Evolutionary conservation across 2,113 vertebrate species (phyloP).

Genomic region (Seriola aureovittata): DNA sequence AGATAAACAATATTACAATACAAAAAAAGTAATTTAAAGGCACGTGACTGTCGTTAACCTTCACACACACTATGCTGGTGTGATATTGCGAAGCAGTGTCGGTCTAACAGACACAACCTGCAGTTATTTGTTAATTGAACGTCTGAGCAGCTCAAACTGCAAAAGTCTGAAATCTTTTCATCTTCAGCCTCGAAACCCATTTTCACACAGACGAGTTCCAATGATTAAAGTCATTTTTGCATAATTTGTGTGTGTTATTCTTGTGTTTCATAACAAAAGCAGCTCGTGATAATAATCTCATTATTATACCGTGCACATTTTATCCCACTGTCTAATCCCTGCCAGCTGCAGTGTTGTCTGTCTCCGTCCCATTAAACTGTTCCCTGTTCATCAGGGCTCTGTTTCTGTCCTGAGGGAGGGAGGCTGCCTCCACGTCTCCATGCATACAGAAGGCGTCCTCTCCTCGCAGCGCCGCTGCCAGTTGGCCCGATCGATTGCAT

Average conservation of each 20-base stretch:
- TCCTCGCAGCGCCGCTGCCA: constrained; percentile 32
- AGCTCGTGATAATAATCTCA: constrained; percentile 1
- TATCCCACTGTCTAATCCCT: not conserved
- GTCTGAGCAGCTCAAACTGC: not conserved
- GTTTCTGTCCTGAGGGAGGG: constrained; percentile 25
- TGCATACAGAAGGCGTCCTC: constrained; percentile 44
- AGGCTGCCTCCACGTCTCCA: constrained; percentile 8
- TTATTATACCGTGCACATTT: constrained; percentile 1
- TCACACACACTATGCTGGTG: no score
- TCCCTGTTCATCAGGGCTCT: constrained; percentile 25
- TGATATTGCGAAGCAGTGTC: no score
- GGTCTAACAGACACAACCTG: no score
- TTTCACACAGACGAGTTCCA: not conserved
- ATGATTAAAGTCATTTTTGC: not conserved
- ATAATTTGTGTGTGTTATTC: not conserved
- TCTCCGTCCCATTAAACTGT: constrained; percentile 36
- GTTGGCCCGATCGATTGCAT: constrained; percentile 51
- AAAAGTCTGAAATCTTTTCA: not conserved
- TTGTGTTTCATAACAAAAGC: constrained; percentile 24
- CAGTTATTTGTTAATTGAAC: not conserved
- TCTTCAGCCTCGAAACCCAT: constrained; percentile 4
- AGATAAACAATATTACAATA: no score
- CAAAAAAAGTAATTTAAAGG: no score
- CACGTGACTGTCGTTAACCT: no score
- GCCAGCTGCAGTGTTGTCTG: constrained; percentile 20